phyloP scores from a whole-genome alignment of 2,113 vertebrate genomes.

The Charina bottae region DNA sequence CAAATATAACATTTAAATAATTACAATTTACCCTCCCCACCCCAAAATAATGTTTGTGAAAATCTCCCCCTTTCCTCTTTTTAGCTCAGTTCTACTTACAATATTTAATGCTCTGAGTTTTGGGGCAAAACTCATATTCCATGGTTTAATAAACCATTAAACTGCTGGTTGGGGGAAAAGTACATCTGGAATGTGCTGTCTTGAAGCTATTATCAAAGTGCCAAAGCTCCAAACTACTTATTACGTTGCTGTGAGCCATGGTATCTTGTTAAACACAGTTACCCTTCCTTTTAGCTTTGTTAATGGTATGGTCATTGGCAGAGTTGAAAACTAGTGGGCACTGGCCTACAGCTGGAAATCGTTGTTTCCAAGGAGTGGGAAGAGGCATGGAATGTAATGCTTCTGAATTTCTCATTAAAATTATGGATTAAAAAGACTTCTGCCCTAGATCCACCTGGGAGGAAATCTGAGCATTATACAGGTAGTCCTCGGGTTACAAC shows the following conservation, averaged over 20 bases:
- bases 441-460: background rate
- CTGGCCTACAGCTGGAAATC: background rate
- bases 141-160: conserved; percentile 11
- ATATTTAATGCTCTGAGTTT: conserved; percentile 14
- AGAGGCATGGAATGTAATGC: background rate
- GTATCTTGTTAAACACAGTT: background rate
- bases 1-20: background rate
- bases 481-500: too few species aligned
- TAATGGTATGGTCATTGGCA: background rate
- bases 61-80: background rate
- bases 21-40: background rate
- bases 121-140: background rate
- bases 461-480: background rate
- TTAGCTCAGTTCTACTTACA: background rate
- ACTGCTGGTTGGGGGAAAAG: background rate
- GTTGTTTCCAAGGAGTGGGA: background rate
- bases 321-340: background rate
- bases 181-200: background rate
- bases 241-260: background rate
- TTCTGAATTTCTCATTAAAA: background rate
- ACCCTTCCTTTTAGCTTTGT: background rate
- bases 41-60: background rate
- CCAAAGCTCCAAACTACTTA: background rate
- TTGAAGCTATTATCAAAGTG: conserved; percentile 8
- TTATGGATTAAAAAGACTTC: background rate